Evolutionary conservation across 2,113 vertebrate species (phyloP), one percentile per base, ranked within the genome.

Genomic region (Heteronetta atricapilla): DNA sequence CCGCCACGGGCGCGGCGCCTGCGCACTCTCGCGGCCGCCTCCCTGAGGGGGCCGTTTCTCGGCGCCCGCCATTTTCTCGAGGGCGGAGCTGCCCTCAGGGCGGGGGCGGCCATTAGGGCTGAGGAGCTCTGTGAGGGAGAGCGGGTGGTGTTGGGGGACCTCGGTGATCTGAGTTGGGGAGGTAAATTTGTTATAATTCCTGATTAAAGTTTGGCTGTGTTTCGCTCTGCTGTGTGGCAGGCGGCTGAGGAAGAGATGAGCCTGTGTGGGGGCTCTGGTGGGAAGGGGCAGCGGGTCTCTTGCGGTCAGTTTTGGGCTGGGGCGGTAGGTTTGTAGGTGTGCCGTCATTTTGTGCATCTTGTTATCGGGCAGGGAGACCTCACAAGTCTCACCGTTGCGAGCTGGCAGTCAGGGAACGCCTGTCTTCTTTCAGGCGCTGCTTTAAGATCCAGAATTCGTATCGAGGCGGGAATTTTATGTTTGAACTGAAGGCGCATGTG

Each of bases 111-210:
- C 28, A 23, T 6, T 18, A 21, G 11, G 20, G 38, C 9, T 13
- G 14, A 0, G 40, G 36, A 2, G 22, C 1, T 26, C 7, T 5
- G 11, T 1, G 10, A 0, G 53, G 14, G 29, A 8, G 14, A 17
- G 64, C 21, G 25, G 25, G 2, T 1, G 60, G 53, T 5, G 12
- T 4, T 10, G 11, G 17, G n/a, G 17, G 11, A 15, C 15, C 53
- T 5, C 14, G 52, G 52, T 28, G 52, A 26, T 28, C 10, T 2
- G 1, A 13, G 0, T 10, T 1, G 58, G 29, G 58, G 23, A 1
- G 2, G 29, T 13, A 16, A 28, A 33, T 21, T 7, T 5, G 3
- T 10, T 3, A 0, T 4, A 2, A 29, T 15, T 8, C 38, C 11
- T 28, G 17, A 11, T 8, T 40, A 11, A 7, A 64, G 62, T 19